Evolutionary conservation across 2,888 invertebrate genomes (phyloP).

Genomic region (Thereva unica): DNA sequence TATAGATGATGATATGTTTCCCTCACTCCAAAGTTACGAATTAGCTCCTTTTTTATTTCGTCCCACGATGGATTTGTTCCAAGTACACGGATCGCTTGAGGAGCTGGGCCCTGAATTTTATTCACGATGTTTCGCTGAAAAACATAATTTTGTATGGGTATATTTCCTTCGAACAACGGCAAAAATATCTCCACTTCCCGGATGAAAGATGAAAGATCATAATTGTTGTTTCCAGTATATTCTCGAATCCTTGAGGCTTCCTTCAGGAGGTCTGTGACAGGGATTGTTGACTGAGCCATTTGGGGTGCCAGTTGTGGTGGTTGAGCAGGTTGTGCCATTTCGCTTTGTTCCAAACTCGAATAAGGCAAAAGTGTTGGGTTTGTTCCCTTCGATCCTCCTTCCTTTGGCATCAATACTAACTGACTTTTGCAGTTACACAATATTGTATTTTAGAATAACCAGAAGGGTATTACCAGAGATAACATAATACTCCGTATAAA

Average conservation of each 20-base stretch:
- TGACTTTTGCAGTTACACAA: not conserved
- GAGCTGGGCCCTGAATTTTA: conserved; percentile 34
- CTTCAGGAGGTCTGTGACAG: conserved; percentile 14
- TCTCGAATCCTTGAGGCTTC: conserved; percentile 11
- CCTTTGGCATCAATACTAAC: conserved; percentile 11
- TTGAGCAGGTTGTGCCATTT: not conserved
- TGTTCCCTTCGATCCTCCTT: not conserved
- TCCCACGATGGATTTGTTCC: conserved; percentile 39
- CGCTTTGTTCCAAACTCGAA: not conserved
- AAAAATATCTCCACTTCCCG: conserved; percentile 19
- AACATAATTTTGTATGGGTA: conserved; percentile 7
- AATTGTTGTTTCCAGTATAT: conserved; percentile 6
- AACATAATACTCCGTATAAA: too few relatives aligned
- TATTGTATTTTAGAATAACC: not conserved
- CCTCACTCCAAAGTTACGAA: conserved; percentile 36
- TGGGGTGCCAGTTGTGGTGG: too few relatives aligned
- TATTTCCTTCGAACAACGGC: conserved; percentile 6
- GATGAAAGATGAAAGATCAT: conserved; percentile 22
- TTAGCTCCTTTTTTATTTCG: conserved; percentile 37
- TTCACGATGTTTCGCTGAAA: conserved; percentile 16
- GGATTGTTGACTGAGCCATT: conserved; percentile 7
- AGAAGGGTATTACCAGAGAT: too few relatives aligned
- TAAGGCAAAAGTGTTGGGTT: not conserved
- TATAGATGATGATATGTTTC: conserved; percentile 37
- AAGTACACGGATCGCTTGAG: conserved; percentile 37